Conservation (phyloP, 2,888 invertebrate genomes). For the Phragmatobia fuliginosa region DNA sequence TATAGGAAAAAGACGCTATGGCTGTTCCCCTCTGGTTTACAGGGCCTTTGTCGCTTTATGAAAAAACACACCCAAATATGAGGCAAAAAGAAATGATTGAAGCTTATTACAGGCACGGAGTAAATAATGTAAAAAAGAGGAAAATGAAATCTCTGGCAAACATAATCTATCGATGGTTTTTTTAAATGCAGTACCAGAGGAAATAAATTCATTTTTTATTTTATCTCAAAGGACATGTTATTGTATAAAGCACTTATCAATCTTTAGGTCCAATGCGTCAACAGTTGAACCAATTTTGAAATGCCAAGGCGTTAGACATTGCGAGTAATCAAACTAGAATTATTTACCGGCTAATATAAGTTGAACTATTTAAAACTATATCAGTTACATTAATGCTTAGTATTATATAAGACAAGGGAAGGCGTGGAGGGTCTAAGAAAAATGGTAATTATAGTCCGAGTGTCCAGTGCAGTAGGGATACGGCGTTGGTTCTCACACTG, state of each 20-base stretch:
- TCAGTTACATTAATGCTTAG: background rate
- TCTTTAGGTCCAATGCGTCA: conserved; percentile 54
- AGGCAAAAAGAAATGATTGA: no score
- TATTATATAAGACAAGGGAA: background rate
- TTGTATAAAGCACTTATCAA: conserved; percentile 59
- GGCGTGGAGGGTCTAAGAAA: conserved; percentile 22
- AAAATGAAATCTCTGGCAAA: no score
- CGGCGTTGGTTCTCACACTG: conserved; percentile 57
- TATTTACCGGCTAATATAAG: conserved; percentile 58
- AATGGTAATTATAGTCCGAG: conserved; percentile 28
- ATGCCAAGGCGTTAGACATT: conserved; percentile 77
- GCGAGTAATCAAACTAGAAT: conserved; percentile 57
- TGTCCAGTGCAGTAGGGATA: conserved; percentile 42
- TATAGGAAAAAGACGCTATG: no score
- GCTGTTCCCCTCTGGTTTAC: no score
- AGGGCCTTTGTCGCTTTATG: no score
- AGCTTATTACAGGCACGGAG: no score
- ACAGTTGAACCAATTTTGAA: conserved; percentile 63
- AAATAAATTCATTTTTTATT: background rate
- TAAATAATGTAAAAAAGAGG: no score
- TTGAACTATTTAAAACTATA: conserved; percentile 48
- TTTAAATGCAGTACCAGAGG: background rate
- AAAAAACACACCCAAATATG: no score
- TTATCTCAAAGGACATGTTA: background rate
- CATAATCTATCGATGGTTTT: no score